phyloP scores from a whole-genome alignment of 2,797 vertebrate genomes.

The Strix occidentalis region DNA sequence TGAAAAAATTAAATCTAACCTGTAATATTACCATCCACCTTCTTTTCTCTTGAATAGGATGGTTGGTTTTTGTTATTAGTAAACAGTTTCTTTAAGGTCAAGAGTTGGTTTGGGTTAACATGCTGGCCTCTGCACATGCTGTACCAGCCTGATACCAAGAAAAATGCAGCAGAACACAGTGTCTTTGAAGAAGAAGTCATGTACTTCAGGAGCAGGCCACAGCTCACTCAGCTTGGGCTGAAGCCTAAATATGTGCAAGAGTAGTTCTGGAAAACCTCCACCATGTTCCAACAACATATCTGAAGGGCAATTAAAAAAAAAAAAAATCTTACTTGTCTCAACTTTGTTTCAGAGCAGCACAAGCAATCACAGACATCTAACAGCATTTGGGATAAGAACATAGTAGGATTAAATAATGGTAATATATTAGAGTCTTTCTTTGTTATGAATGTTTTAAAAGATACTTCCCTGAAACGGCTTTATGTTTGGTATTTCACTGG shows the following conservation, averaged over 20 bases:
- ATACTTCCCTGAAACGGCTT: background rate
- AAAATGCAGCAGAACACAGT: background rate
- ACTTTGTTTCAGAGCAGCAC: background rate
- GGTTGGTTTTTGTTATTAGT: background rate
- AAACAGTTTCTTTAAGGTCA: background rate
- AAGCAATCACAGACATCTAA: background rate
- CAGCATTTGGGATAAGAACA: background rate
- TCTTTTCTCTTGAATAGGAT: background rate
- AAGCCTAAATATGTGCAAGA: background rate
- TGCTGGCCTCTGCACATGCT: background rate
- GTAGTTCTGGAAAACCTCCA: background rate
- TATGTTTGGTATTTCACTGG: background rate
- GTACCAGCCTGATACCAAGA: background rate
- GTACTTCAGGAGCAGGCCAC: background rate
- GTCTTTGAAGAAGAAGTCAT: background rate
- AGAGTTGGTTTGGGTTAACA: background rate
- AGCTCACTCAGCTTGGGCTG: constrained; percentile 1
- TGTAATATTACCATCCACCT: background rate
- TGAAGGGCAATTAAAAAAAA: background rate
- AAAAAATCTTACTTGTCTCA: background rate
- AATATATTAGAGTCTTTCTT: background rate
- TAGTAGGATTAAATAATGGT: background rate
- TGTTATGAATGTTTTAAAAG: background rate
- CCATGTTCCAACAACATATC: background rate
- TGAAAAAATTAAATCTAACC: background rate